Conservation (phyloP, 53 echinoderm and acorn worm species). For the Echinarachnius parma region DNA sequence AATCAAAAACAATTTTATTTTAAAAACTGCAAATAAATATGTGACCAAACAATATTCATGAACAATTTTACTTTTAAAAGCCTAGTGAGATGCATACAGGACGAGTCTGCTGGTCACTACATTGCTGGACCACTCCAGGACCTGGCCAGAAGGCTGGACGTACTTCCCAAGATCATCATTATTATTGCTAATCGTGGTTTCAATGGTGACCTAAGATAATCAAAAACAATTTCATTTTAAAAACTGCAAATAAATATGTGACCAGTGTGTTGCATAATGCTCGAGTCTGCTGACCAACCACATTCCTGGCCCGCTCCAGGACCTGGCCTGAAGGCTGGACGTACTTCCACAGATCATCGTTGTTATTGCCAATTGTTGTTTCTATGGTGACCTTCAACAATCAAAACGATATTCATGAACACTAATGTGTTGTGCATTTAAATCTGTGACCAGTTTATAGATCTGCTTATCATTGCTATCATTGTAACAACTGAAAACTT, state of each 20-base stretch:
- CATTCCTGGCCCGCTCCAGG: conserved; percentile 74
- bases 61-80: too few relatives aligned
- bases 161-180: conserved; percentile 84
- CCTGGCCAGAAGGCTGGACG: conserved; percentile 60
- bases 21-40: too few relatives aligned
- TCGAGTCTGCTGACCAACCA: conserved; percentile 84
- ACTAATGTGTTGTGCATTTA: too few relatives aligned
- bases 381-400: conserved; percentile 97
- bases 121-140: conserved; percentile 78
- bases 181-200: conserved; percentile 90
- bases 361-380: conserved; percentile 91
- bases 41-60: too few relatives aligned
- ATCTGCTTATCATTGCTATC: too few relatives aligned
- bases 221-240: too few relatives aligned
- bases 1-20: not conserved
- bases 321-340: conserved; percentile 63
- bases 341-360: conserved; percentile 81
- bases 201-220: conserved; percentile 89
- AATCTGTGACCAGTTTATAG: too few relatives aligned
- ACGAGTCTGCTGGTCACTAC: conserved; percentile 82
- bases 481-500: too few relatives aligned
- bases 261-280: conserved; percentile 64
- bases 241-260: too few relatives aligned
- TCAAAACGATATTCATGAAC: too few relatives aligned
- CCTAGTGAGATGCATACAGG: conserved; percentile 62